phyloP scores from a whole-genome alignment of 2,113 vertebrate genomes.

The Gambusia holbrooki region DNA sequence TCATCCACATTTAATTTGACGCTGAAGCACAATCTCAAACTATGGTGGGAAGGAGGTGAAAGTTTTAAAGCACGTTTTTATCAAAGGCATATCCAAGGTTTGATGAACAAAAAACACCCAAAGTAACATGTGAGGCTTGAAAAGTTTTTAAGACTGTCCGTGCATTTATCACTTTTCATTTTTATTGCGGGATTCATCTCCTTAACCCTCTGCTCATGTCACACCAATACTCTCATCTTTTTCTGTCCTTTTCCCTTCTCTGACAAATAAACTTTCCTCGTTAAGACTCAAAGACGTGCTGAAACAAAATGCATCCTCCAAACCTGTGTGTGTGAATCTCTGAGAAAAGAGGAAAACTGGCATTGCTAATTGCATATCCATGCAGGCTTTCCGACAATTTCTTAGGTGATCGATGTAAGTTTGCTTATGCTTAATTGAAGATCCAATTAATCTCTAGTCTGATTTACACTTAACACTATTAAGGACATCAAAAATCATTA shows the following conservation, averaged over 20 bases:
- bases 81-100: constrained; percentile 59
- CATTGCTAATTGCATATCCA: constrained; percentile 12
- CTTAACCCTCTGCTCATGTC: constrained; percentile 32
- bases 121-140: constrained; percentile 10
- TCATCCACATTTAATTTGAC: constrained; percentile 36
- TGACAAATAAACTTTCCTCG: constrained; percentile 32
- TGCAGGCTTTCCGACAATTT: constrained; percentile 10
- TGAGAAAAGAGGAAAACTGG: constrained; percentile 28
- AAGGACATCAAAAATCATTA: constrained; percentile 22
- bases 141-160: constrained; percentile 28
- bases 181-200: constrained; percentile 14
- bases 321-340: constrained; percentile 53
- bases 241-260: constrained; percentile 22
- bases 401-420: background rate
- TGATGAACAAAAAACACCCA: constrained; percentile 18
- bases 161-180: constrained; percentile 35
- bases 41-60: constrained; percentile 38
- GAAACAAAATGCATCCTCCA: constrained; percentile 33
- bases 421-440: constrained; percentile 21
- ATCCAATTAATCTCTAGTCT: constrained; percentile 15
- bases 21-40: constrained; percentile 51
- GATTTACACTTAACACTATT: constrained; percentile 1
- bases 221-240: constrained; percentile 32
- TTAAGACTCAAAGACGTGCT: constrained; percentile 40
- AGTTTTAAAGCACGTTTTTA: constrained; percentile 52